These are phyloP conservation scores for Mystacornis crossleyi DNA, from an alignment of 2,113 vertebrate species.

Conservation along the genomic window DNA sequence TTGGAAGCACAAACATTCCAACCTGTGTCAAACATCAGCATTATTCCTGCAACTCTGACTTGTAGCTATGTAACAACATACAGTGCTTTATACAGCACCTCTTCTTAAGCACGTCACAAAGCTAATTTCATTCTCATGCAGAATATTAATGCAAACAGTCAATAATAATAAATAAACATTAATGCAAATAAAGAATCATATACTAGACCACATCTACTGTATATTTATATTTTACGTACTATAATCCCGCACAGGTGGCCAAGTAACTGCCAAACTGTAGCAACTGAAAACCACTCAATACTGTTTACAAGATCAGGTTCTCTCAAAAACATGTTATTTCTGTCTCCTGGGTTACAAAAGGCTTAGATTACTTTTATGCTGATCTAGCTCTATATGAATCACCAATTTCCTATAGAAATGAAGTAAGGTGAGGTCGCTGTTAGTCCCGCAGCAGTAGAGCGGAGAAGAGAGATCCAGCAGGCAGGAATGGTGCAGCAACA, in stretches of 20 bases:
- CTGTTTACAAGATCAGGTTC: neutral
- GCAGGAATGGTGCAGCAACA: no score
- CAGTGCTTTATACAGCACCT: rapidly evolving
- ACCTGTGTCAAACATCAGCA: neutral
- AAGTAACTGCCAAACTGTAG: neutral
- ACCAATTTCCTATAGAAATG: neutral
- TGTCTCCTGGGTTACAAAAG: neutral
- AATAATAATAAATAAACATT: neutral
- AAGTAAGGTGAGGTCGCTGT: no score
- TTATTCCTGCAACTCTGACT: neutral
- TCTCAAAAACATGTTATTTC: neutral
- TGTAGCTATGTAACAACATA: rapidly evolving
- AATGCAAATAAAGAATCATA: neutral
- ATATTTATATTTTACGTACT: neutral
- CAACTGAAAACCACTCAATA: neutral
- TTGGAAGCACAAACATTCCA: neutral
- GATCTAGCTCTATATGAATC: neutral
- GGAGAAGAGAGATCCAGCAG: no score
- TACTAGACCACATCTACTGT: neutral
- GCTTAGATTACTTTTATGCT: neutral
- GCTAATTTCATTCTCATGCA: neutral
- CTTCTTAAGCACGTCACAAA: neutral
- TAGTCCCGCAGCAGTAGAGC: no score
- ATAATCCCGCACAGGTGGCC: neutral
- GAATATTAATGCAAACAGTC: neutral